phyloP scores from a whole-genome alignment of 2,113 vertebrate genomes.

The Sialia sialis region DNA sequence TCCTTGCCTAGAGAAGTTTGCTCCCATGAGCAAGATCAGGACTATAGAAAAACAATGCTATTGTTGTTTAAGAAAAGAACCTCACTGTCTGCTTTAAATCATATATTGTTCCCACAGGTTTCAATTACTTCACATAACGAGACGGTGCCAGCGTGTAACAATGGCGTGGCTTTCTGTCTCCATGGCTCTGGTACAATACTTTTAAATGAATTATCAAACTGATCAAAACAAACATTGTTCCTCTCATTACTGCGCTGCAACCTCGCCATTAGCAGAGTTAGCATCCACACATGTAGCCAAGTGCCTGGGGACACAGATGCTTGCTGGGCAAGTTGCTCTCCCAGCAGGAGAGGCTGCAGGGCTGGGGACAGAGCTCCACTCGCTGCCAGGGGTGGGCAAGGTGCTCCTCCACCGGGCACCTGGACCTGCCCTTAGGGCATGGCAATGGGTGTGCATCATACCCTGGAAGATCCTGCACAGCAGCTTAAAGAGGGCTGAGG shows the following conservation, averaged over 20 bases:
- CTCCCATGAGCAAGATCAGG: constrained; percentile 3
- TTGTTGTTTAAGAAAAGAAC: constrained; percentile 33
- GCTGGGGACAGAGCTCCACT: not conserved
- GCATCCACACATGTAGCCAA: not conserved
- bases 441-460: accelerated
- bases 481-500: not conserved
- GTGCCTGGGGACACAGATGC: not conserved
- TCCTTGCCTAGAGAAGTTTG: not conserved
- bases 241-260: not conserved
- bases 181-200: not conserved
- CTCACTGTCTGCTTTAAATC: constrained; percentile 46
- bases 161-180: not conserved
- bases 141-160: constrained; percentile 16
- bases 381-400: not conserved
- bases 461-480: no score
- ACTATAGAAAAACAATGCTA: not conserved
- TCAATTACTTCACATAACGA: constrained; percentile 12
- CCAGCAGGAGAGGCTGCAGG: not conserved
- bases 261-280: not conserved
- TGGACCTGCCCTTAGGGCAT: accelerated
- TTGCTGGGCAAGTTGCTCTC: not conserved
- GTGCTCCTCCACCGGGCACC: not conserved
- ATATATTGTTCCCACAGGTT: constrained; percentile 60
- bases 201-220: not conserved
- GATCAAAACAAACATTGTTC: constrained; percentile 17